Percentiles rank a stretch among this genome's conserved stretches.
These are phyloP conservation scores for Rutpela maculata DNA, from an alignment of 2,888 invertebrate species.

Conservation along the genomic window DNA sequence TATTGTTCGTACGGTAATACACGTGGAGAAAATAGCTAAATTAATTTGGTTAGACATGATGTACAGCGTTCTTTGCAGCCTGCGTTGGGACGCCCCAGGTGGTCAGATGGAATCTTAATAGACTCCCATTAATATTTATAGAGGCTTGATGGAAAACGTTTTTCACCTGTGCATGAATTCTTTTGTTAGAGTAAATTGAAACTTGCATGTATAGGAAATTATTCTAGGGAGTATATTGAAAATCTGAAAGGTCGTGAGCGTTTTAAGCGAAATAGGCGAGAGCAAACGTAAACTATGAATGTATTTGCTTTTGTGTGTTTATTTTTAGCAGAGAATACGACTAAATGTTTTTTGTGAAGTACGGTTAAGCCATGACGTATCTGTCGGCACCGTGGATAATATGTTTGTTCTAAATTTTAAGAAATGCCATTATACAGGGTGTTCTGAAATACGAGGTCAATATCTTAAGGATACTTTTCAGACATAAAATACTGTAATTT, in stretches of 20 bases:
- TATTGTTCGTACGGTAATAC: slow-evolving; percentile 12
- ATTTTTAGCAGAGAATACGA: background rate
- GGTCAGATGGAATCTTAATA: slow-evolving; percentile 62
- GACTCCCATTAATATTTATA: slow-evolving; percentile 60
- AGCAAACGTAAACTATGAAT: background rate
- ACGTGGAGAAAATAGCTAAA: slow-evolving; percentile 41
- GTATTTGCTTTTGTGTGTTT: background rate
- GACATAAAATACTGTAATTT: too few relatives aligned
- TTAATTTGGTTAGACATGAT: slow-evolving; percentile 54
- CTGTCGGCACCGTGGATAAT: too few relatives aligned
- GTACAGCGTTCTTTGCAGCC: slow-evolving; percentile 49
- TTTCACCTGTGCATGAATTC: slow-evolving; percentile 42
- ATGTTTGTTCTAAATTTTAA: too few relatives aligned
- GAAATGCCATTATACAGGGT: too few relatives aligned
- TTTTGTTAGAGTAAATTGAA: slow-evolving; percentile 43
- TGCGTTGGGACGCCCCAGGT: slow-evolving; percentile 59
- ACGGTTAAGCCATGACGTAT: too few relatives aligned
- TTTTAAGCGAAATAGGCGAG: background rate
- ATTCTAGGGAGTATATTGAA: background rate
- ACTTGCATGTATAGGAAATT: slow-evolving; percentile 27
- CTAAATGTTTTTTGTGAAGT: too few relatives aligned
- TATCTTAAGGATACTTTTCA: too few relatives aligned
- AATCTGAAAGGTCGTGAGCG: background rate
- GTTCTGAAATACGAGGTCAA: too few relatives aligned
- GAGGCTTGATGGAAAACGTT: slow-evolving; percentile 51